phyloP scores from a whole-genome alignment of 2,888 invertebrate genomes.

The Lacanobia oleracea region DNA sequence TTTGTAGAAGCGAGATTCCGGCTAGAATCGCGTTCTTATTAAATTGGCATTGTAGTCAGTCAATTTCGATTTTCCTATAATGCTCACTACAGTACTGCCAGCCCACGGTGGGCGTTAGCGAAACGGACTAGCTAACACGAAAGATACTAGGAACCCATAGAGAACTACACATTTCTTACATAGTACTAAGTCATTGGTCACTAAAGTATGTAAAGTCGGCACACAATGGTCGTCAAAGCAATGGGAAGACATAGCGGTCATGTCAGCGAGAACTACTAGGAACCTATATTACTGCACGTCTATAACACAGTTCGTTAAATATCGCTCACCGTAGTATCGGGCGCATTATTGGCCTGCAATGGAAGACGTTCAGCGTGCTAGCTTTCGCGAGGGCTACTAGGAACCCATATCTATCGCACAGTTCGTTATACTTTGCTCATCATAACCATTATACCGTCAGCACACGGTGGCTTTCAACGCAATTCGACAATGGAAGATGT shows the following conservation, averaged over 20 bases:
- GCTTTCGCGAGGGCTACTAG: background rate
- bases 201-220: too few species aligned
- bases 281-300: too few species aligned
- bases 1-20: background rate
- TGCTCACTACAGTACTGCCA: too few species aligned
- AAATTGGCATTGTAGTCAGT: too few species aligned
- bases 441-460: constrained; percentile 94
- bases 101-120: background rate
- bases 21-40: background rate
- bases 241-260: background rate
- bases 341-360: background rate
- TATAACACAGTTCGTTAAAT: too few species aligned
- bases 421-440: constrained; percentile 87
- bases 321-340: too few species aligned
- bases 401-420: background rate
- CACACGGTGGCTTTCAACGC: constrained; percentile 94
- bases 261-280: too few species aligned
- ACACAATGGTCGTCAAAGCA: background rate
- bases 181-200: too few species aligned
- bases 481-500: constrained; percentile 98
- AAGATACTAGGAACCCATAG: background rate
- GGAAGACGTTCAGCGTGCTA: background rate
- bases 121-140: too few species aligned
- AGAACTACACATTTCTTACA: too few species aligned
- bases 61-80: background rate